These are phyloP conservation scores for Hemaris fuciformis DNA, from an alignment of 2,888 invertebrate species.

Conservation along the genomic window DNA sequence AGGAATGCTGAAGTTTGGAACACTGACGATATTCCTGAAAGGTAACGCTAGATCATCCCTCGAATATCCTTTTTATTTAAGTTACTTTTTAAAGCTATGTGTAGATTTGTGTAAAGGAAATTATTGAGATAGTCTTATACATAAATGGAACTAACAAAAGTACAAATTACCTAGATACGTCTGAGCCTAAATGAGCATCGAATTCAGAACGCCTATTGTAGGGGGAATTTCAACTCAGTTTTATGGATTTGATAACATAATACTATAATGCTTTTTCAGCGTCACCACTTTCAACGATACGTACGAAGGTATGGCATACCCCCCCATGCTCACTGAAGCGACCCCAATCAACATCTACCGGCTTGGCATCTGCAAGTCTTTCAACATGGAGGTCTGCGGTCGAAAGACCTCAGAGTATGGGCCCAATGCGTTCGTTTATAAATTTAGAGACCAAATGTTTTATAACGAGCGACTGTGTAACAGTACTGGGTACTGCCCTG, in stretches of 20 bases:
- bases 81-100: no score
- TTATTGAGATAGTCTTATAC: no score
- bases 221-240: no score
- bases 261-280: slow-evolving; percentile 22
- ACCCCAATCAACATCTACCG: slow-evolving; percentile 84
- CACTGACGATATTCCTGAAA: slow-evolving; percentile 29
- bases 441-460: slow-evolving; percentile 82
- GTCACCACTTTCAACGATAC: slow-evolving; percentile 79
- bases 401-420: slow-evolving; percentile 62
- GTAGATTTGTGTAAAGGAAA: no score
- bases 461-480: slow-evolving; percentile 62
- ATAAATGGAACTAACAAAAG: no score
- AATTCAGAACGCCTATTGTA: no score
- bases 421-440: slow-evolving; percentile 82
- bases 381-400: slow-evolving; percentile 60
- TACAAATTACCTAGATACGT: no score
- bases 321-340: slow-evolving; percentile 79
- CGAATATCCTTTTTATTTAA: no score
- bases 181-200: no score
- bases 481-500: slow-evolving; percentile 69
- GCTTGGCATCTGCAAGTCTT: slow-evolving; percentile 88
- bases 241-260: no score
- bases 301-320: slow-evolving; percentile 88
- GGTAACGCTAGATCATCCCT: no score
- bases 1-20: slow-evolving; percentile 17